Base-by-base conservation (phyloP, 2,888 invertebrate genomes). In the Tetragnatha montana region DNA sequence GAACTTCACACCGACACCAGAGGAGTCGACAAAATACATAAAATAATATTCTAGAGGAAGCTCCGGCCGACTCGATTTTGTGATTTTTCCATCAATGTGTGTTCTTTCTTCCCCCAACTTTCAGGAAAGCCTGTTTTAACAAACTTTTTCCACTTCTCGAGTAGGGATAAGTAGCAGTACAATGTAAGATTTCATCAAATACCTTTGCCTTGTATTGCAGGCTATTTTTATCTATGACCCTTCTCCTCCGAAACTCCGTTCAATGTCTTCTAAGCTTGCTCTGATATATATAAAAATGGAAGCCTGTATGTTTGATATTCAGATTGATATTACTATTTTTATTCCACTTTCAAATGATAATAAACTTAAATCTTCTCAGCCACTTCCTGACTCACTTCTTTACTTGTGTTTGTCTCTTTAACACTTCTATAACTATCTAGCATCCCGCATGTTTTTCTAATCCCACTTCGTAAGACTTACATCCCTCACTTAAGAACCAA, bases 341-440 rank as follows among this genome's bases (percentile, higher is more conserved):
- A 91, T 91, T 91, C 91, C 90, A 91, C 88, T 91, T 91, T 91
- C 91, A 91, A 91, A 91, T 91, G 90, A 89, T 90, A 91, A 91
- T 91, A 91, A 91, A 91, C 87, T 90, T 91, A 90, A 88, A 91
- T 86, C 88, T 91, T 91, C 90, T 91, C 90, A 91, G 91, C 84
- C 91, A 88, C 69, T 69, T 69, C 73, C 76, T 75, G 76, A 86
- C 82, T 81, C 87, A 22, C n/a, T 85, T 81, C 71, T 19, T 76
- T 70, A 68, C 75, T 35, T 76, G 47, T 35, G 14, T 14, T 14
- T 4, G 73, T 73, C 21, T 73, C 21, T 19, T 7, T 21, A 21
- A 19, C 73, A 6, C 35, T 73, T 60, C 19, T 19, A 0, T 2
- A 21, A 21, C 35, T 35, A 35, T 35, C 35, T 35, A 35, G 1